Evolutionary conservation across 2,888 invertebrate genomes (phyloP).

Genomic region (Cybosia mesomella): DNA sequence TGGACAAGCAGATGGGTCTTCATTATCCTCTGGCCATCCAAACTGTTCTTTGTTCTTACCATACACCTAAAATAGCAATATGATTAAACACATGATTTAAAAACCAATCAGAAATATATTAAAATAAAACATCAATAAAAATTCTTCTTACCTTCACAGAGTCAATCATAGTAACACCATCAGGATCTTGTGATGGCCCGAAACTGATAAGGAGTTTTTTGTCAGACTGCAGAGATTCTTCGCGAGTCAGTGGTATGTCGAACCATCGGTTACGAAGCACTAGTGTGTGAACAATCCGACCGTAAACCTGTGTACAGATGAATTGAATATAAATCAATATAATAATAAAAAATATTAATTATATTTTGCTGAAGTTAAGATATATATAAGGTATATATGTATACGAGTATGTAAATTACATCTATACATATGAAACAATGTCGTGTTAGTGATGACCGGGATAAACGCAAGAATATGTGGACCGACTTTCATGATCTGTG

Average conservation of each 20-base stretch:
- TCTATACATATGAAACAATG: too few species aligned
- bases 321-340: background rate
- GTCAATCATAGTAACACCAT: slow-evolving; percentile 97
- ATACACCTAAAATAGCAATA: slow-evolving; percentile 86
- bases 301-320: slow-evolving; percentile 86
- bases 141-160: slow-evolving; percentile 90
- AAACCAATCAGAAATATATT: background rate
- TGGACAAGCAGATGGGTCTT: slow-evolving; percentile 88
- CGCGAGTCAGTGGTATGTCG: slow-evolving; percentile 97
- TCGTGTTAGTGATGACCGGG: too few species aligned
- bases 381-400: too few species aligned
- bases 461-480: too few species aligned
- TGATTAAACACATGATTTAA: background rate
- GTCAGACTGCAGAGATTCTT: slow-evolving; percentile 97
- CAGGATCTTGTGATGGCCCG: slow-evolving; percentile 94
- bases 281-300: slow-evolving; percentile 90
- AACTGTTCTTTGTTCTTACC: slow-evolving; percentile 98
- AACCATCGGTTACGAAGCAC: slow-evolving; percentile 96
- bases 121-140: background rate
- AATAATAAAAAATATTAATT: background rate
- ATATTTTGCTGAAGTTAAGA: background rate
- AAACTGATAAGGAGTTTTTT: slow-evolving; percentile 95
- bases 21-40: slow-evolving; percentile 98
- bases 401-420: too few species aligned
- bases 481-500: too few species aligned